A percentile compares a stretch with the other conserved stretches of the same genome.
phyloP scores from a whole-genome alignment of 2,888 invertebrate genomes.

The Caenorhabditis panamensis region DNA sequence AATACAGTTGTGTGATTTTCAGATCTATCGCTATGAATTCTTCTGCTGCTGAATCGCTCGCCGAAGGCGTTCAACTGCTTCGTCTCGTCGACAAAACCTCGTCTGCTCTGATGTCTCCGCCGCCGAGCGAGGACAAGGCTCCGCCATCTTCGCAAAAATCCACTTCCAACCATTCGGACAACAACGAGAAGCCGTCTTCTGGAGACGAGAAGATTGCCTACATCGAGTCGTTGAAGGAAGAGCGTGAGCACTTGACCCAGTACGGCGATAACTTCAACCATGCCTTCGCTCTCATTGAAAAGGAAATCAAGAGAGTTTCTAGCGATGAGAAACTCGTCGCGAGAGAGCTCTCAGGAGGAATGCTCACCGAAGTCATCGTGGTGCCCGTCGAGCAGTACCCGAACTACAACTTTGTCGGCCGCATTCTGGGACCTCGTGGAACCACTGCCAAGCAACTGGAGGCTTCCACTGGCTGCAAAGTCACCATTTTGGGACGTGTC shows the following conservation, averaged over 20 bases:
- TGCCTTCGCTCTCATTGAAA: constrained; percentile 53
- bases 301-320: constrained; percentile 43
- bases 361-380: constrained; percentile 38
- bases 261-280: constrained; percentile 44
- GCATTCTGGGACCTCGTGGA: constrained; percentile 61
- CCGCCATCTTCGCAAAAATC: constrained; percentile 45
- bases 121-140: constrained; percentile 45
- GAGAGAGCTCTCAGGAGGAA: not conserved
- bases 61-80: constrained; percentile 40
- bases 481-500: constrained; percentile 42
- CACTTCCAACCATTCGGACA: constrained; percentile 55
- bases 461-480: constrained; percentile 50
- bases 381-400: constrained; percentile 53
- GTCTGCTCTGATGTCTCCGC: constrained; percentile 41
- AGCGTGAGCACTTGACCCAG: constrained; percentile 45
- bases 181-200: constrained; percentile 5
- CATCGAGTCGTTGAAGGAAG: constrained; percentile 59
- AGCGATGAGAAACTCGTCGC: not conserved
- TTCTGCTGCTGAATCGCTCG: constrained; percentile 25
- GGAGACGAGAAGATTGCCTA: constrained; percentile 34
- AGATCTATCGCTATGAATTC: constrained; percentile 22
- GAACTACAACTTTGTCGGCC: constrained; percentile 60
- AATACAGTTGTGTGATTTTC: not conserved
- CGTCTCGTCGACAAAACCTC: constrained; percentile 35
- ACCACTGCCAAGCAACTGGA: constrained; percentile 60